Conservation (phyloP, 2,888 invertebrate genomes). For the Elmis aenea region DNA sequence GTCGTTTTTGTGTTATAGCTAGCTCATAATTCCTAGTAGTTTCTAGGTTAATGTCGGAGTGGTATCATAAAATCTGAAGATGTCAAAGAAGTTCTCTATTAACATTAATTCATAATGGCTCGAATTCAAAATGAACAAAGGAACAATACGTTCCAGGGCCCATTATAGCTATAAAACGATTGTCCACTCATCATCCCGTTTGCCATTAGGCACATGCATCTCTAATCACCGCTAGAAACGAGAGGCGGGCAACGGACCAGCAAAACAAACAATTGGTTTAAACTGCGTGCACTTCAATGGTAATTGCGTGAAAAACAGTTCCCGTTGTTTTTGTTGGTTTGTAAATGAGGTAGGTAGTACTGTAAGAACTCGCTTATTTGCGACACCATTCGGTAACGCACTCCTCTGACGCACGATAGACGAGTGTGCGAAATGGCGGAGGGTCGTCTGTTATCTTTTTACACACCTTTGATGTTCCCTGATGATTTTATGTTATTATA, state of each 20-base stretch:
- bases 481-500: slow-evolving; percentile 10
- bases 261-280: slow-evolving; percentile 31
- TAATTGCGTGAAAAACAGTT: slow-evolving; percentile 31
- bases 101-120: too few species aligned
- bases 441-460: slow-evolving; percentile 12
- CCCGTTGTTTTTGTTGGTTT: slow-evolving; percentile 25
- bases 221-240: background rate
- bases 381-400: slow-evolving; percentile 18
- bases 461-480: slow-evolving; percentile 10
- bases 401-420: slow-evolving; percentile 8
- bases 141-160: too few species aligned
- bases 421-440: slow-evolving; percentile 3
- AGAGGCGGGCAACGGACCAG: slow-evolving; percentile 18
- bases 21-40: too few species aligned
- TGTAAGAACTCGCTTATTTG: slow-evolving; percentile 19
- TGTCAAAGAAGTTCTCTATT: too few species aligned
- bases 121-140: too few species aligned
- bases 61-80: too few species aligned
- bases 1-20: too few species aligned
- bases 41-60: too few species aligned
- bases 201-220: background rate
- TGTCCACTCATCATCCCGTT: slow-evolving; percentile 5
- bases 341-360: slow-evolving; percentile 21
- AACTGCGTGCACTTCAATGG: slow-evolving; percentile 27
- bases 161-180: too few species aligned